A percentile compares a stretch with the other conserved stretches of the same genome.
phyloP scores from a whole-genome alignment of 35 echinoderm and acorn worm species.

The Apostichopus parvimensis region DNA sequence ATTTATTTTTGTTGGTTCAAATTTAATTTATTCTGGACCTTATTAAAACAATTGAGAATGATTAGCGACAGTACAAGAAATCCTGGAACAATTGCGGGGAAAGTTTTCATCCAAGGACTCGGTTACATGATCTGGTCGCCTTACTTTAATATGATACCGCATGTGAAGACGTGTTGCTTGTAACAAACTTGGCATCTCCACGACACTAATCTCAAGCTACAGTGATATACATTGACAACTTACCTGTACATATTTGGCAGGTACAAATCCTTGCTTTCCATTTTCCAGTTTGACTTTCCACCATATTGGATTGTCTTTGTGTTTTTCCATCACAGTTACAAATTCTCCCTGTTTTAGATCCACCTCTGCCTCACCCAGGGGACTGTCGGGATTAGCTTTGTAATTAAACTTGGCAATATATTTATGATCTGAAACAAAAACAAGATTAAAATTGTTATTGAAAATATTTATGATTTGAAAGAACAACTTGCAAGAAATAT shows the following conservation, averaged over 20 bases:
- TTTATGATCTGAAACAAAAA: neutral
- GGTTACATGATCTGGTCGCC: no score
- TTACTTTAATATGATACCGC: no score
- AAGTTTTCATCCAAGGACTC: no score
- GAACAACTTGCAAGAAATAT: neutral
- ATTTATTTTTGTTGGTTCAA: no score
- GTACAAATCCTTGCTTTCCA: conserved; percentile 64
- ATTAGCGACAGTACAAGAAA: no score
- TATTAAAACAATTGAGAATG: no score
- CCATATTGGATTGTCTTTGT: conserved; percentile 69
- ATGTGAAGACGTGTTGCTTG: no score
- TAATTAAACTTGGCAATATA: conserved; percentile 80
- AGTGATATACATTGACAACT: conserved; percentile 9
- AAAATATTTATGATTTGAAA: neutral
- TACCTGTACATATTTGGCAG: conserved; percentile 72
- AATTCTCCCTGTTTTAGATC: conserved; percentile 65
- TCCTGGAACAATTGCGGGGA: no score
- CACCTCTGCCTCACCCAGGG: conserved; percentile 70
- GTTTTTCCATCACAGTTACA: conserved; percentile 57
- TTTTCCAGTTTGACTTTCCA: conserved; percentile 71
- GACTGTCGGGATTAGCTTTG: conserved; percentile 73
- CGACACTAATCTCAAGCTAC: no score
- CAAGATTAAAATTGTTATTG: neutral
- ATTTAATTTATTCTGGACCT: no score
- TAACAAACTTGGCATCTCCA: no score